Conservation (phyloP, 1,140 invertebrate species). For the Neodiprion virginianus region DNA sequence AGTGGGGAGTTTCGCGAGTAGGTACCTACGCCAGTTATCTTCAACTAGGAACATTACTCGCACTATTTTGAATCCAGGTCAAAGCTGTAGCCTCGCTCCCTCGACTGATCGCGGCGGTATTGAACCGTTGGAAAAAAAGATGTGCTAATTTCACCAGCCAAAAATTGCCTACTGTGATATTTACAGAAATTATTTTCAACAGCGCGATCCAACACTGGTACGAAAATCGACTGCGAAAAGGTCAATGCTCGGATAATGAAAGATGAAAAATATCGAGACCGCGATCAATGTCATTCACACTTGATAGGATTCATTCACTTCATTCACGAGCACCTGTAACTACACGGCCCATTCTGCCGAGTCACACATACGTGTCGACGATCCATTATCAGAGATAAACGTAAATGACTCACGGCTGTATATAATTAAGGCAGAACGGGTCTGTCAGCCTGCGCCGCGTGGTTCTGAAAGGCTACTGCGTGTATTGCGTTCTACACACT, state of each 20-base stretch:
- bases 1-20: no score
- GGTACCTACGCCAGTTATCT: no score
- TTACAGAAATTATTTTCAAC: no score
- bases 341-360: background rate
- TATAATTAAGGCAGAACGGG: background rate
- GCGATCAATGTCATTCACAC: background rate
- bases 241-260: background rate
- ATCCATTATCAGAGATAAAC: background rate
- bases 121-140: no score
- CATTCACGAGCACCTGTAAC: background rate
- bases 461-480: background rate
- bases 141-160: no score
- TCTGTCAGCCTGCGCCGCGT: background rate
- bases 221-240: background rate
- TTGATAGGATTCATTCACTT: background rate
- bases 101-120: no score
- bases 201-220: no score
- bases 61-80: no score
- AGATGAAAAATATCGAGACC: no score
- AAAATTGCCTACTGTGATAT: no score
- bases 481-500: background rate
- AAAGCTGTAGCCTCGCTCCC: no score
- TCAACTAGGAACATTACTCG: no score
- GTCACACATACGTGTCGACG: background rate
- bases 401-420: background rate